Evolutionary conservation across 2,888 invertebrate species (phyloP).

Genomic region (Meiosimyza platycephala): DNA sequence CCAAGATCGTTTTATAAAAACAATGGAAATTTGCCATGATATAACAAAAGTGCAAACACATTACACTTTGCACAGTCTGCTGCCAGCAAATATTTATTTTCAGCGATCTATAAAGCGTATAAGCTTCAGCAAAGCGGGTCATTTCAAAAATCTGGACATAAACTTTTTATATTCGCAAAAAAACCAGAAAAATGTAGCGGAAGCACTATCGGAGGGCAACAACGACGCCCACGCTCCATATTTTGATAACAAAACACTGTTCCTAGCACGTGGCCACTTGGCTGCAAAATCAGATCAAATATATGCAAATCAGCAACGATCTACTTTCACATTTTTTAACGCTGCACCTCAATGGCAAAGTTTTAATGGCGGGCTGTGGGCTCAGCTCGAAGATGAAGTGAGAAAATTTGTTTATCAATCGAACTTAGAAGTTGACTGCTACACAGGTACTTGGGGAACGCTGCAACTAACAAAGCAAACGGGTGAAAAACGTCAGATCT

Average conservation of each 20-base stretch:
- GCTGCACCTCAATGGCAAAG: constrained; percentile 71
- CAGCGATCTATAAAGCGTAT: constrained; percentile 65
- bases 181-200: constrained; percentile 60
- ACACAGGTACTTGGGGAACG: constrained; percentile 72
- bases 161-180: constrained; percentile 58
- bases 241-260: constrained; percentile 53
- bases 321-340: constrained; percentile 71
- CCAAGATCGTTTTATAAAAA: constrained; percentile 57
- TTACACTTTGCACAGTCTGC: constrained; percentile 62
- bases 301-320: constrained; percentile 68
- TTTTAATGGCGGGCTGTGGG: constrained; percentile 73
- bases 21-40: constrained; percentile 67
- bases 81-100: constrained; percentile 65
- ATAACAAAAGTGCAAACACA: constrained; percentile 58
- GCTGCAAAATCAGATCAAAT: constrained; percentile 70
- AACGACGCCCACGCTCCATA: constrained; percentile 41
- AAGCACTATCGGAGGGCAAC: constrained; percentile 53
- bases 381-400: constrained; percentile 67
- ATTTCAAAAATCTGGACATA: constrained; percentile 60
- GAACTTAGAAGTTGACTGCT: constrained; percentile 65
- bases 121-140: constrained; percentile 60
- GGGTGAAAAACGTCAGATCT: constrained; percentile 50
- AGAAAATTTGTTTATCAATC: constrained; percentile 65
- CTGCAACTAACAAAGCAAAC: constrained; percentile 63
- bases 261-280: constrained; percentile 69